Evolutionary conservation across 2,888 invertebrate genomes (phyloP).

Genomic region (Balanococcus diminutus): DNA sequence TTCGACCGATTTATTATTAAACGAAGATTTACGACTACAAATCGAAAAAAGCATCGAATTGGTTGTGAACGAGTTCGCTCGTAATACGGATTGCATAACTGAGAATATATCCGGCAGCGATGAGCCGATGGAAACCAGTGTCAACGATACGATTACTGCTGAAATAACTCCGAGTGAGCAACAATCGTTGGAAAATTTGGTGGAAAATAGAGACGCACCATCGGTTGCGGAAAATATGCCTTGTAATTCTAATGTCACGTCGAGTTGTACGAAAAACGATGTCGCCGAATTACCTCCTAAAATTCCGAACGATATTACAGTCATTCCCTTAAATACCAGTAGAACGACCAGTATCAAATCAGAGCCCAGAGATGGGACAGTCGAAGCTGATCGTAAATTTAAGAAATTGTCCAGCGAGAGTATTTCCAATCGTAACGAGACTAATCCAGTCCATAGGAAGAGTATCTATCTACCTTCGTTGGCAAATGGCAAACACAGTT

Average conservation of each 20-base stretch:
- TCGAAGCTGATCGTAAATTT: background rate
- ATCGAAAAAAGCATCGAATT: constrained; percentile 49
- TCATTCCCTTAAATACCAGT: background rate
- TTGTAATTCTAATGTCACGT: background rate
- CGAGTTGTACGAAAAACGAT: background rate
- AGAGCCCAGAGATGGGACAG: constrained; percentile 5
- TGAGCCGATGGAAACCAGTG: background rate
- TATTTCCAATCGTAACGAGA: background rate
- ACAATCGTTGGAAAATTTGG: background rate
- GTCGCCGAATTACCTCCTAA: background rate
- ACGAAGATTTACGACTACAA: constrained; percentile 41
- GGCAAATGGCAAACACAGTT: background rate
- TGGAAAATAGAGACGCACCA: background rate
- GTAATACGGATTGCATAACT: background rate
- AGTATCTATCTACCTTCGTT: background rate
- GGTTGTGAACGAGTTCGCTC: constrained; percentile 44
- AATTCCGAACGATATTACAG: background rate
- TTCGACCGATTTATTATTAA: constrained; percentile 10
- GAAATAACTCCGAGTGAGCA: background rate
- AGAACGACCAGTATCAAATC: background rate
- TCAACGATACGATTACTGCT: background rate
- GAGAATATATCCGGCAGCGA: background rate
- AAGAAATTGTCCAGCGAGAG: background rate
- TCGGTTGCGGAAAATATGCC: background rate
- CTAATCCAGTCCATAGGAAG: background rate